Percentiles rank a stretch among this genome's conserved stretches.
Evolutionary conservation across 2,797 vertebrate genomes (phyloP).

Genomic region (Naso thynnoides): DNA sequence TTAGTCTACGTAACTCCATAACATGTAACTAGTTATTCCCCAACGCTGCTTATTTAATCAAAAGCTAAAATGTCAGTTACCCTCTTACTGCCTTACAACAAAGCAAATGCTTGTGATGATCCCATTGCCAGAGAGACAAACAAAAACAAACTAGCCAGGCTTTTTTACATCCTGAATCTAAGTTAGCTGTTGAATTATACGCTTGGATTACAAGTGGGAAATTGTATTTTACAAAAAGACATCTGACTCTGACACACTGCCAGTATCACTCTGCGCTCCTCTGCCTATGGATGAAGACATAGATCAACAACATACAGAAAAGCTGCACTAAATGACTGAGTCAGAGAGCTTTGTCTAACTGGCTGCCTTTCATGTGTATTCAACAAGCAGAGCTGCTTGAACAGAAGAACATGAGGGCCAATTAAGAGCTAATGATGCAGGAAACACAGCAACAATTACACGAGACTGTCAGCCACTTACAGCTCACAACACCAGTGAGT

Average conservation of each 20-base stretch:
- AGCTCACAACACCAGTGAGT: background rate
- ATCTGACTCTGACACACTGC: too few relatives aligned
- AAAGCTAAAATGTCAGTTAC: background rate
- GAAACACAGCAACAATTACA: background rate
- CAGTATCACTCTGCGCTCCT: background rate
- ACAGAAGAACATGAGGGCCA: slow-evolving; percentile 13
- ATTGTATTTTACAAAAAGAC: background rate
- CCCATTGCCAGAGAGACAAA: background rate
- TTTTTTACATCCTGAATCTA: background rate
- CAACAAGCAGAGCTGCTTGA: background rate
- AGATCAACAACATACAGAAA: background rate
- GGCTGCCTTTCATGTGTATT: slow-evolving; percentile 4
- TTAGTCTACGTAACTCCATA: too few relatives aligned
- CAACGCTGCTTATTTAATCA: background rate
- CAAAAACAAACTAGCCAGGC: background rate
- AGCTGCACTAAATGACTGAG: background rate
- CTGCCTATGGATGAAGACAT: slow-evolving; percentile 2
- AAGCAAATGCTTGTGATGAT: background rate
- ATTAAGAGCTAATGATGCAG: background rate
- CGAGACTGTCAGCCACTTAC: background rate
- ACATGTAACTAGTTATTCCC: too few relatives aligned
- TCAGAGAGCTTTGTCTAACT: background rate
- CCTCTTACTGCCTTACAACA: background rate
- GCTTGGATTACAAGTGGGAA: background rate
- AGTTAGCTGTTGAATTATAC: background rate